A percentile compares a stretch with the other conserved stretches of the same genome.
Evolutionary conservation across 2,888 invertebrate genomes (phyloP).

Genomic region (Nephrocerus scutellatus): DNA sequence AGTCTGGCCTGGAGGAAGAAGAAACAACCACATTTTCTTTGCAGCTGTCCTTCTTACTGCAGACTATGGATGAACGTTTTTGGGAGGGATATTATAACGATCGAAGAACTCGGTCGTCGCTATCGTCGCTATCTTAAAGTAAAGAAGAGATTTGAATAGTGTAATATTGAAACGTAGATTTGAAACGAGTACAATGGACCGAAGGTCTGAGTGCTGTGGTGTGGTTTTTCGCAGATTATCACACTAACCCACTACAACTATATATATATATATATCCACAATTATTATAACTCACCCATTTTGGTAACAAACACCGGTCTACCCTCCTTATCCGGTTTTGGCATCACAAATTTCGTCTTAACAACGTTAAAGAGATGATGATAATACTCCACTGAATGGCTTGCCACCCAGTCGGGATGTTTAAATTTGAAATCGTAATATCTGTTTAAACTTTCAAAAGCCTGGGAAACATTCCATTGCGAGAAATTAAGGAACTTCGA

Average conservation of each 20-base stretch:
- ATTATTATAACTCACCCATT: slow-evolving; percentile 19
- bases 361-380: slow-evolving; percentile 33
- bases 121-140: too few relatives aligned
- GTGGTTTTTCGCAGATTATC: too few relatives aligned
- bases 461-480: slow-evolving; percentile 35
- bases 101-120: too few relatives aligned
- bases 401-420: slow-evolving; percentile 38
- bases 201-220: too few relatives aligned
- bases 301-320: slow-evolving; percentile 35
- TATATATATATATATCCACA: neutral
- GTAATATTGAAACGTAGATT: too few relatives aligned
- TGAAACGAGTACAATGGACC: too few relatives aligned
- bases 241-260: too few relatives aligned
- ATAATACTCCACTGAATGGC: slow-evolving; percentile 34
- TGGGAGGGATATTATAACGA: too few relatives aligned
- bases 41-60: too few relatives aligned
- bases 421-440: slow-evolving; percentile 39
- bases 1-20: too few relatives aligned
- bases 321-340: slow-evolving; percentile 38
- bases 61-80: too few relatives aligned
- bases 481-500: slow-evolving; percentile 34
- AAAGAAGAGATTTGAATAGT: neutral
- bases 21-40: too few relatives aligned
- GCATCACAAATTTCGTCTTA: slow-evolving; percentile 37
- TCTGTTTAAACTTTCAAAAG: slow-evolving; percentile 31